phyloP scores from a whole-genome alignment of 2,888 invertebrate species.

The Oegoconia quadripuncta region DNA sequence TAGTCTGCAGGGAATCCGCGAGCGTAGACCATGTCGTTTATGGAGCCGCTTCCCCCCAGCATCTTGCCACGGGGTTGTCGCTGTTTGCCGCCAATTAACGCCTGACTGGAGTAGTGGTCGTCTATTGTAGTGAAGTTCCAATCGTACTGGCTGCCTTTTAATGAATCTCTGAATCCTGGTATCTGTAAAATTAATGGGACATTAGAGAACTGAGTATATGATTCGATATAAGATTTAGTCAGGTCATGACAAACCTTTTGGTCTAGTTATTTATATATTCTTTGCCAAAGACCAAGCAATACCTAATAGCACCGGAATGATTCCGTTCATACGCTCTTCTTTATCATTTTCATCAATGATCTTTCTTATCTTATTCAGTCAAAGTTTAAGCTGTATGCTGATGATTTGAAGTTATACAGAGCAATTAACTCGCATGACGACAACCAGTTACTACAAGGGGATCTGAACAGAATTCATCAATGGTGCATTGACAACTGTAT shows the following conservation, averaged over 20 bases:
- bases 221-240: too few species aligned
- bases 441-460: too few species aligned
- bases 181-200: constrained; percentile 35
- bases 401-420: too few species aligned
- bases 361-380: too few species aligned
- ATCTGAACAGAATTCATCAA: too few species aligned
- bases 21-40: constrained; percentile 64
- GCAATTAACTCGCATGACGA: too few species aligned
- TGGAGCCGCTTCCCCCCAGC: constrained; percentile 60
- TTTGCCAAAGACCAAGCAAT: neutral
- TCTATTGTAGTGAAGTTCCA: constrained; percentile 61
- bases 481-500: too few species aligned
- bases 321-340: too few species aligned
- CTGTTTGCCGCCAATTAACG: constrained; percentile 41
- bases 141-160: constrained; percentile 47
- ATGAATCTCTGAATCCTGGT: constrained; percentile 40
- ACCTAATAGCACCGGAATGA: too few species aligned
- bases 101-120: constrained; percentile 47
- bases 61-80: constrained; percentile 56
- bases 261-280: neutral
- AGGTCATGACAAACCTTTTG: neutral
- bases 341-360: too few species aligned
- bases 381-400: too few species aligned
- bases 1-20: constrained; percentile 60
- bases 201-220: too few species aligned